Conservation (phyloP, 23 tunicate genomes). For the Styela clava region DNA sequence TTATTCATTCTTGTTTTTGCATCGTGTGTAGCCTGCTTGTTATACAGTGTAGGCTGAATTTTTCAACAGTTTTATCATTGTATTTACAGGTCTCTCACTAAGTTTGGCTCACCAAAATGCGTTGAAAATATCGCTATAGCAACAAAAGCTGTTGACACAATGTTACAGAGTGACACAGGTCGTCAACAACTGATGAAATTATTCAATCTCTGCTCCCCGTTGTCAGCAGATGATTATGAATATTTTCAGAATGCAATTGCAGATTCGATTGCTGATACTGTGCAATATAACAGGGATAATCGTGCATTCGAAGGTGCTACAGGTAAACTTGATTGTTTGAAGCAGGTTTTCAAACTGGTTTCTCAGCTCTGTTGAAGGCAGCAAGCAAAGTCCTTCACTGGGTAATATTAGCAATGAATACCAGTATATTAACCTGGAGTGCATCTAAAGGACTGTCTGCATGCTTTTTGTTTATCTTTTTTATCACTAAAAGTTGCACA, state of each 20-base stretch:
- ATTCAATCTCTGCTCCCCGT: slow-evolving; percentile 42
- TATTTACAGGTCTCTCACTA: slow-evolving; percentile 32
- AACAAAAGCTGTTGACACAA: slow-evolving; percentile 8
- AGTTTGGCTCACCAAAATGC: slow-evolving; percentile 41
- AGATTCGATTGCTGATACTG: slow-evolving; percentile 57
- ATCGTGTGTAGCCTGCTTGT: no score
- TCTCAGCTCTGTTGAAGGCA: no score
- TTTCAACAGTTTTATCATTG: no score
- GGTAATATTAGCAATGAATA: no score
- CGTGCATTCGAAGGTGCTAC: slow-evolving; percentile 27
- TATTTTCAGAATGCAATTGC: slow-evolving; percentile 60
- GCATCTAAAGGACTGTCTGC: no score
- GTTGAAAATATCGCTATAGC: slow-evolving; percentile 35
- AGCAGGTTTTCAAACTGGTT: neutral
- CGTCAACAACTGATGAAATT: slow-evolving; percentile 16
- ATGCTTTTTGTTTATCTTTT: no score
- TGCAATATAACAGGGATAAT: slow-evolving; percentile 78
- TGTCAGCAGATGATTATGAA: slow-evolving; percentile 36
- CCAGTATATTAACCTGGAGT: no score
- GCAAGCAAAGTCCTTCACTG: no score
- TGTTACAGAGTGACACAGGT: slow-evolving; percentile 38
- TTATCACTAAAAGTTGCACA: no score
- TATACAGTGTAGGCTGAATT: no score
- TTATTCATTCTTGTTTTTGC: no score
- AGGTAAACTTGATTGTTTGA: no score